Conservation (phyloP, 2,113 vertebrate genomes). For the Scartelaos histophorus region DNA sequence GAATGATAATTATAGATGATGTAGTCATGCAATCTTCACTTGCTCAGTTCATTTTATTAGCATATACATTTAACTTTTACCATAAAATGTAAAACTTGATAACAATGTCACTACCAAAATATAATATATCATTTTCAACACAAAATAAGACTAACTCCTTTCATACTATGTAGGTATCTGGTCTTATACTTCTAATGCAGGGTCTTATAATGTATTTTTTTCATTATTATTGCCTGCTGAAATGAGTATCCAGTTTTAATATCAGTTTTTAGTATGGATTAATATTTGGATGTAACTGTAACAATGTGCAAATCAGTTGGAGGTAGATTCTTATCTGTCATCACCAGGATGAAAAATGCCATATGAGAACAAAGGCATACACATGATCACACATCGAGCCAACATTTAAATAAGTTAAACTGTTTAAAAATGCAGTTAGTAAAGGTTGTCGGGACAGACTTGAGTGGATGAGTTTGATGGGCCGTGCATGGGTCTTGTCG, state of each 20-base stretch:
- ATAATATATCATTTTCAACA: no score
- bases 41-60: background rate
- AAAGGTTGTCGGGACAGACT: constrained; percentile 41
- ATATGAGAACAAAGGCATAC: background rate
- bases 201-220: no score
- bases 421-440: constrained; percentile 10
- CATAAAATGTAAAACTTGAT: no score
- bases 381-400: background rate
- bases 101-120: no score
- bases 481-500: constrained; percentile 29
- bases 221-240: no score
- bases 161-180: no score
- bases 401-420: background rate
- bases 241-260: background rate
- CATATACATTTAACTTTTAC: background rate
- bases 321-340: background rate
- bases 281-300: background rate
- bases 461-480: constrained; percentile 28
- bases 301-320: background rate
- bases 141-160: no score
- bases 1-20: background rate
- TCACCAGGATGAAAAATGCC: background rate
- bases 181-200: no score
- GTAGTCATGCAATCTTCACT: background rate
- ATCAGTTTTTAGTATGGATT: background rate